phyloP scores from a whole-genome alignment of 2,888 invertebrate genomes.

The Agonum fuliginosum region DNA sequence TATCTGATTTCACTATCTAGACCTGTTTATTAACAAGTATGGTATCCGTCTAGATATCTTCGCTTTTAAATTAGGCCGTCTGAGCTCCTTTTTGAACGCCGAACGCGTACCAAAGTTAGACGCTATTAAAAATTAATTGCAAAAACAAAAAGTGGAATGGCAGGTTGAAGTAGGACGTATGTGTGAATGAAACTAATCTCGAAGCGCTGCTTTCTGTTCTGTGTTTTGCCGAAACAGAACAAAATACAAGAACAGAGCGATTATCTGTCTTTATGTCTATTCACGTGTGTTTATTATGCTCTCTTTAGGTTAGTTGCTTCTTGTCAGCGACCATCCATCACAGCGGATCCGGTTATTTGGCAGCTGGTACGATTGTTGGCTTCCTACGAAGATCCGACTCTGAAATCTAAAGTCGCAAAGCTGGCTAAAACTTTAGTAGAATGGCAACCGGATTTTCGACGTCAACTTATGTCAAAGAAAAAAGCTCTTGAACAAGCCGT shows the following conservation, averaged over 20 bases:
- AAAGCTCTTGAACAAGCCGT: conserved; percentile 89
- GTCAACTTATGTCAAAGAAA: conserved; percentile 80
- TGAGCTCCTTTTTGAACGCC: conserved; percentile 29
- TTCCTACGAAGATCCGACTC: conserved; percentile 75
- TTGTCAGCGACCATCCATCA: conserved; percentile 79
- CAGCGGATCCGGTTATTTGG: conserved; percentile 89
- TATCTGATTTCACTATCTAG: conserved; percentile 57
- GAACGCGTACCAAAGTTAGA: conserved; percentile 43
- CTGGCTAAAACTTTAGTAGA: conserved; percentile 77
- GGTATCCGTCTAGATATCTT: conserved; percentile 44
- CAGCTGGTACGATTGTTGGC: conserved; percentile 87
- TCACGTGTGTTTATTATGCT: conserved; percentile 35
- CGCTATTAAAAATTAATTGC: conserved; percentile 56
- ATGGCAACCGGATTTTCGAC: conserved; percentile 81
- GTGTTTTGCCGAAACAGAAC: background rate
- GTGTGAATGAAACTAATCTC: conserved; percentile 47
- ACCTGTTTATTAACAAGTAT: conserved; percentile 46
- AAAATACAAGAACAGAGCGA: conserved; percentile 20
- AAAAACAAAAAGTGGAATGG: conserved; percentile 59
- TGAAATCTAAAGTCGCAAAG: conserved; percentile 78
- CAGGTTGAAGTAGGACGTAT: conserved; percentile 56
- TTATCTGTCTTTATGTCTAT: conserved; percentile 29
- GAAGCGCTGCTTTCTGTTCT: conserved; percentile 25
- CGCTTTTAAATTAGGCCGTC: conserved; percentile 55
- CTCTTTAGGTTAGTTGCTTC: conserved; percentile 71